Percentiles rank a stretch among this genome's conserved stretches.
phyloP scores from a whole-genome alignment of 2,888 invertebrate genomes.

The Napeogenes sylphis region DNA sequence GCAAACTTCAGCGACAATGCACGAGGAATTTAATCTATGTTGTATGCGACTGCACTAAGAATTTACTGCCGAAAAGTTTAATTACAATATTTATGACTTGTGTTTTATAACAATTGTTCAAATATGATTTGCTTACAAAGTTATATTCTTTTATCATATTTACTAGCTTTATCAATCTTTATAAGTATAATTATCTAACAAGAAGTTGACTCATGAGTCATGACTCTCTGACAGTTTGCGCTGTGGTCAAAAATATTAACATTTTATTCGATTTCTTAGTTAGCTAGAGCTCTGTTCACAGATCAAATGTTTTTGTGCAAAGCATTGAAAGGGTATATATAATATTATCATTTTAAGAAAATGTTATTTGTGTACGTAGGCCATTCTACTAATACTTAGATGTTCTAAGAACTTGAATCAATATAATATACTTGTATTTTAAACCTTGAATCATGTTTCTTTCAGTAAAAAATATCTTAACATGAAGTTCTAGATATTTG shows the following conservation, averaged over 20 bases:
- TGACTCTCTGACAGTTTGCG: no score
- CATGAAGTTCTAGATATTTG: no score
- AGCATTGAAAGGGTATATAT: background rate
- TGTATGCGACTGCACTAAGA: conserved; percentile 13
- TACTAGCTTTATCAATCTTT: no score
- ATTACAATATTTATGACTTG: background rate
- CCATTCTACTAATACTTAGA: background rate
- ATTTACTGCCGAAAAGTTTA: background rate
- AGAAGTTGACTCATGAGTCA: no score
- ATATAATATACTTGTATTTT: no score
- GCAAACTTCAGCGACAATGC: conserved; percentile 32
- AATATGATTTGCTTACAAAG: background rate
- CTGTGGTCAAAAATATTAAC: no score
- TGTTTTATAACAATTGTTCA: background rate
- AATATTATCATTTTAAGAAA: background rate
- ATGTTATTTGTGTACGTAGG: background rate
- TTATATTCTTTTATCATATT: background rate
- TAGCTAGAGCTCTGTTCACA: background rate
- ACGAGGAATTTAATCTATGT: conserved; percentile 29
- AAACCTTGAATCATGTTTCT: no score
- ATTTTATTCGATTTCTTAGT: no score
- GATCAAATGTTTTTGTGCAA: background rate
- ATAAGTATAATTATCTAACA: no score
- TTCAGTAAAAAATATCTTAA: no score
- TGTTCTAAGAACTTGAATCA: no score